These are phyloP conservation scores for Drosophila sulfurigaster DNA, from an alignment of 1,140 invertebrate species.

Conservation along the genomic window DNA sequence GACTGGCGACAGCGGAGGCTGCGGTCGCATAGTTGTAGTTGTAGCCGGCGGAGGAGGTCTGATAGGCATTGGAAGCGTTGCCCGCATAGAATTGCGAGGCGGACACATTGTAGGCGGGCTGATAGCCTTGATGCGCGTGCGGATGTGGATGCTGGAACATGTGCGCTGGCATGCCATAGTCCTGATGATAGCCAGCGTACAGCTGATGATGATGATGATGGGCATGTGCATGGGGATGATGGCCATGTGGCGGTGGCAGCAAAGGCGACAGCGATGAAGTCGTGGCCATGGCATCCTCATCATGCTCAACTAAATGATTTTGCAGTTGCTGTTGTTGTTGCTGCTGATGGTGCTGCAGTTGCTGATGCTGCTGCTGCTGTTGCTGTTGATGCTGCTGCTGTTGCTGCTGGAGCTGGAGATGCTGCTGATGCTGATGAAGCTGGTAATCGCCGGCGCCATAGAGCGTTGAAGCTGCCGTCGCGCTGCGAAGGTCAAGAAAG, in stretches of 20 bases:
- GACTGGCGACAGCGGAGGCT: background rate
- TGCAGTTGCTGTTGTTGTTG: constrained; percentile 23
- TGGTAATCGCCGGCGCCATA: constrained; percentile 71
- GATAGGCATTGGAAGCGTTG: constrained; percentile 52
- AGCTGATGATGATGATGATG: constrained; percentile 54
- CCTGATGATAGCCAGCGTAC: constrained; percentile 65
- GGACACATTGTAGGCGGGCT: constrained; percentile 63
- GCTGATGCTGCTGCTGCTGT: constrained; percentile 46
- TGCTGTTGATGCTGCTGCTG: constrained; percentile 26
- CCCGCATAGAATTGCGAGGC: constrained; percentile 68
- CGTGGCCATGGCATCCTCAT: constrained; percentile 56
- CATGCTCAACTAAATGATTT: constrained; percentile 32
- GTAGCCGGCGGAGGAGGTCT: constrained; percentile 57
- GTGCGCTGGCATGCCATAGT: constrained; percentile 67
- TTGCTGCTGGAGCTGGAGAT: constrained; percentile 50
- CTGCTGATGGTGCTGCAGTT: constrained; percentile 52
- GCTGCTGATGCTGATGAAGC: constrained; percentile 53
- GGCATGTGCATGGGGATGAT: constrained; percentile 13
- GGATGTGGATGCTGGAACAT: constrained; percentile 65
- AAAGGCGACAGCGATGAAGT: constrained; percentile 47
- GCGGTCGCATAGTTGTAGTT: constrained; percentile 61
- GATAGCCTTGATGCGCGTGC: constrained; percentile 61
- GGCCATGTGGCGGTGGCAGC: constrained; percentile 51
- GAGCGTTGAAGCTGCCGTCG: constrained; percentile 59
- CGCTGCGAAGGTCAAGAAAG: constrained; percentile 40